Percentiles rank a stretch among this genome's conserved stretches.
Evolutionary conservation across 2,888 invertebrate species (phyloP).

Genomic region (Rambutsinella grinnellia): DNA sequence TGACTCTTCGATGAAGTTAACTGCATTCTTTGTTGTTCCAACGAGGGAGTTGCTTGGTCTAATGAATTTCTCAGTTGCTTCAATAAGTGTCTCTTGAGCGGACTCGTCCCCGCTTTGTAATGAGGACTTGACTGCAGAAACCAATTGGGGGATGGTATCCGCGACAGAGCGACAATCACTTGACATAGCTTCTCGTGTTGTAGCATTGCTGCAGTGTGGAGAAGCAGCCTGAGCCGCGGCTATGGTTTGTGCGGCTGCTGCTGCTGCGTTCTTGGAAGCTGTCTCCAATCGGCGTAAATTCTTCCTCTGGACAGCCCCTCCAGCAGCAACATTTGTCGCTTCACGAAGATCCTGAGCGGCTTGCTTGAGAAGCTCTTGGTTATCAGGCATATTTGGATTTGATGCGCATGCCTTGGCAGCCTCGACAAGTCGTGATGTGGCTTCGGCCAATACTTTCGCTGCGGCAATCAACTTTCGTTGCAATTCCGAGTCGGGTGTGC

Average conservation of each 20-base stretch:
- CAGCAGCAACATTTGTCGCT: conserved; percentile 65
- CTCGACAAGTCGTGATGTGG: conserved; percentile 97
- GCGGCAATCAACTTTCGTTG: conserved; percentile 92
- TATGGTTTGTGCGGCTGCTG: conserved; percentile 69
- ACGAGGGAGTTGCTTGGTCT: conserved; percentile 64
- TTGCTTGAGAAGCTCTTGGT: conserved; percentile 85
- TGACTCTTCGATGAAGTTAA: conserved; percentile 63
- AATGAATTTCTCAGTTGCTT: conserved; percentile 64
- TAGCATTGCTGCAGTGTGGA: conserved; percentile 71
- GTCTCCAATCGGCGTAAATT: conserved; percentile 70
- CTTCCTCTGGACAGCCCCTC: conserved; percentile 65
- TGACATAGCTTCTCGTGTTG: conserved; percentile 65
- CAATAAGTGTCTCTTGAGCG: conserved; percentile 60
- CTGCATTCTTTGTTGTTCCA: conserved; percentile 62
- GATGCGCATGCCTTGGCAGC: conserved; percentile 94
- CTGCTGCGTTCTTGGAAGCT: conserved; percentile 82
- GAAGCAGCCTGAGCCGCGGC: conserved; percentile 88
- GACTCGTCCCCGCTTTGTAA: conserved; percentile 69
- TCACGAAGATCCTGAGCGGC: conserved; percentile 93
- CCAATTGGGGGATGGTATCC: conserved; percentile 84
- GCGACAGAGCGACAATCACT: conserved; percentile 71
- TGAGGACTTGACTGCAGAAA: conserved; percentile 83
- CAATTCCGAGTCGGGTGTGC: conserved; percentile 87
- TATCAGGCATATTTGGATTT: conserved; percentile 83
- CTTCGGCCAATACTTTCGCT: conserved; percentile 83